Conservation (phyloP, 1,140 invertebrate genomes). For the Phenacoccus solenopsis region DNA sequence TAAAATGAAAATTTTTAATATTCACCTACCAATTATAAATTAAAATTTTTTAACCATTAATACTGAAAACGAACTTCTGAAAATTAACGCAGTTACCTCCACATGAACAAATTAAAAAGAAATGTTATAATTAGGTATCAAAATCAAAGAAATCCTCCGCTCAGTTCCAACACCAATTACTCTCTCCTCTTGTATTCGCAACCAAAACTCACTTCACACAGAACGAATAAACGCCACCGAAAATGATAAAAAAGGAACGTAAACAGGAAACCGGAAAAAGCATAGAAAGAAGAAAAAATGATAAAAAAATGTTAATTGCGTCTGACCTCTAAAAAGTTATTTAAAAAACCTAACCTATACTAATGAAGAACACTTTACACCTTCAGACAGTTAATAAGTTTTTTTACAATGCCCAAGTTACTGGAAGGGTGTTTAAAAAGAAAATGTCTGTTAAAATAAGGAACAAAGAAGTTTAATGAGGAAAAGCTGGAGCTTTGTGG, state of each 20-base stretch:
- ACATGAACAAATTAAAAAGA: too few species aligned
- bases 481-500: slow-evolving; percentile 12
- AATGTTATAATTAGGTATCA: too few species aligned
- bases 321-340: slow-evolving; percentile 12
- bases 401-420: not conserved
- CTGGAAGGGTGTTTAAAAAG: not conserved
- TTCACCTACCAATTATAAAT: too few species aligned
- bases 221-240: too few species aligned
- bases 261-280: not conserved
- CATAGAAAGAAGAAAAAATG: not conserved
- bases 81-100: too few species aligned
- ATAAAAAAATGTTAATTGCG: slow-evolving; percentile 13
- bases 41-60: too few species aligned
- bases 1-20: too few species aligned
- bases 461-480: slow-evolving; percentile 15
- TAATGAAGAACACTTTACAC: slow-evolving; percentile 11
- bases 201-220: too few species aligned
- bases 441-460: slow-evolving; percentile 14
- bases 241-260: not conserved
- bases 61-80: too few species aligned
- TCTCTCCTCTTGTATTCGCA: too few species aligned
- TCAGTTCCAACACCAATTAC: too few species aligned
- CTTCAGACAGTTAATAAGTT: slow-evolving; percentile 5
- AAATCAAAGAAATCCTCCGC: too few species aligned
- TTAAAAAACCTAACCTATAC: slow-evolving; percentile 14